phyloP scores from a whole-genome alignment of 37 sponge, comb jelly and placozoan genomes.

The Lycopodina hypogea region DNA sequence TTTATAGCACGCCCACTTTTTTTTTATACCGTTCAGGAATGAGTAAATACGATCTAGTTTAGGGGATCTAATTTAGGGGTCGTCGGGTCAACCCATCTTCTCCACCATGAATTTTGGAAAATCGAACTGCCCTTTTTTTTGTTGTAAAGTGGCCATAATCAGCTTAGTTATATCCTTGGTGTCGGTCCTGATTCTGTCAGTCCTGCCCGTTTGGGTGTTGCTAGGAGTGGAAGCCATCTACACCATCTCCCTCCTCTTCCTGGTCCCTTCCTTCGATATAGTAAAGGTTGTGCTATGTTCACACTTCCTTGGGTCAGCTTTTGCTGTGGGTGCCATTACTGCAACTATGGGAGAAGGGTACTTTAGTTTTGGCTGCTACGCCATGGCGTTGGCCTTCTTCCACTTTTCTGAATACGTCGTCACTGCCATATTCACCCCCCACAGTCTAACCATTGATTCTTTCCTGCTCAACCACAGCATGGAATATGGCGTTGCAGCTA shows the following conservation, averaged over 20 bases:
- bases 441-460: constrained; percentile 73
- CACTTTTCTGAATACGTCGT: constrained; percentile 88
- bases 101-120: background rate
- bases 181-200: background rate
- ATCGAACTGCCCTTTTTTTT: constrained; percentile 5
- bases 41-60: background rate
- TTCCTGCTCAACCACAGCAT: constrained; percentile 92
- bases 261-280: background rate
- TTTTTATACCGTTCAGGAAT: too few relatives aligned
- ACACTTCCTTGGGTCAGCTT: constrained; percentile 44
- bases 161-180: constrained; percentile 15
- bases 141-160: constrained; percentile 29
- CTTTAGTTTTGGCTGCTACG: constrained; percentile 71
- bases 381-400: constrained; percentile 78
- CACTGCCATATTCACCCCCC: constrained; percentile 81
- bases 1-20: background rate
- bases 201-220: background rate
- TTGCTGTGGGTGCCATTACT: constrained; percentile 27
- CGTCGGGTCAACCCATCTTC: too few relatives aligned
- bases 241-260: background rate
- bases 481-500: constrained; percentile 80
- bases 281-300: constrained; percentile 15
- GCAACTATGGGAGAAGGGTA: constrained; percentile 1
- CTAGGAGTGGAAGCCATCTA: background rate
- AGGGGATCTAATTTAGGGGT: too few relatives aligned